Evolutionary conservation across 64 coral and sea anemone species (phyloP).

Genomic region (Montipora cactus): DNA sequence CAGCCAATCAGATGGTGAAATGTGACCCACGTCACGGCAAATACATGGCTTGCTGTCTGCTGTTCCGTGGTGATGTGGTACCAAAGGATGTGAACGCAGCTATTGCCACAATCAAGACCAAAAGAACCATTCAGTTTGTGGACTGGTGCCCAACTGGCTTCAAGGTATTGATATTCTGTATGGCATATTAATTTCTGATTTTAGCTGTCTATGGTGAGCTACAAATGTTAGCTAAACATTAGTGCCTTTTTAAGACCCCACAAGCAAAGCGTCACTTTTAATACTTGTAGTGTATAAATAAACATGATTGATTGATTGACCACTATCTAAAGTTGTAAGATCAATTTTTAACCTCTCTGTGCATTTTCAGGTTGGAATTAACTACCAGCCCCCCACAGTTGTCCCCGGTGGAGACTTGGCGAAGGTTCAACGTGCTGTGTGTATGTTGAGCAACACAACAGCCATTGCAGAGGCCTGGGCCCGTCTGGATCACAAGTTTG

Average conservation of each 20-base stretch:
- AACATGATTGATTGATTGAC: too few species aligned
- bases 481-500: background rate
- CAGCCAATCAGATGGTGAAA: slow-evolving; percentile 13
- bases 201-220: too few species aligned
- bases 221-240: too few species aligned
- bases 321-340: too few species aligned
- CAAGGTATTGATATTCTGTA: background rate
- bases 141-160: slow-evolving; percentile 11
- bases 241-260: too few species aligned
- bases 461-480: background rate
- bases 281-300: too few species aligned
- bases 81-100: slow-evolving; percentile 6
- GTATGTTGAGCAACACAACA: slow-evolving; percentile 3
- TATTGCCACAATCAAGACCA: background rate
- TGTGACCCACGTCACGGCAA: slow-evolving; percentile 6
- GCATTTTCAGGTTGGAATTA: background rate
- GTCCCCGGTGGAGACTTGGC: background rate
- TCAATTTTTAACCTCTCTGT: background rate
- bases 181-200: too few species aligned
- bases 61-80: background rate
- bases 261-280: too few species aligned
- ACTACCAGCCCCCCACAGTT: slow-evolving; percentile 3
- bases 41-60: background rate
- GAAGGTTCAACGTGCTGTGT: background rate
- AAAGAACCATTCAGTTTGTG: slow-evolving; percentile 13